A percentile compares a stretch with the other conserved stretches of the same genome.
phyloP scores from a whole-genome alignment of 1,140 invertebrate genomes.

The Danaus melanippus region DNA sequence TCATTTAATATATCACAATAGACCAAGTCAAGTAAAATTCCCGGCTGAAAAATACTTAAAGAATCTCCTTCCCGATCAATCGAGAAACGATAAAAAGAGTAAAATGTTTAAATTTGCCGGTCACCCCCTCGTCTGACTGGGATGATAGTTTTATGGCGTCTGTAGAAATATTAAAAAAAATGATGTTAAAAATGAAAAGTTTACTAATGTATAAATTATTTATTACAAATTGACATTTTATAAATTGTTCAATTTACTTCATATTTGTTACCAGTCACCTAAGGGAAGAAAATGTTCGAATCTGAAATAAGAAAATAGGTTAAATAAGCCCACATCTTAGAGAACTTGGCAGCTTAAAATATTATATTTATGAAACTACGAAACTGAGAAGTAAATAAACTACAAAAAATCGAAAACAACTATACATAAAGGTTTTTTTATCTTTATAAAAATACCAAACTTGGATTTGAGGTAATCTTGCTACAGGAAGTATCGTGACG shows the following conservation, averaged over 20 bases:
- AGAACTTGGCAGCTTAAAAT: no score
- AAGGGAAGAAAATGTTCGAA: conserved; percentile 16
- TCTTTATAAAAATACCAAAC: conserved; percentile 25
- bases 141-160: conserved; percentile 2
- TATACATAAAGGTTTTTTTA: no score
- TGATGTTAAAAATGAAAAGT: background rate
- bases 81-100: conserved; percentile 37
- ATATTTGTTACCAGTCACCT: conserved; percentile 7
- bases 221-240: conserved; percentile 7
- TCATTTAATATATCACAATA: conserved; percentile 7
- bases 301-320: conserved; percentile 18
- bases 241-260: conserved; percentile 5
- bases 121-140: conserved; percentile 27
- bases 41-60: conserved; percentile 27
- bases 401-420: no score
- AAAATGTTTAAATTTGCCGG: conserved; percentile 58
- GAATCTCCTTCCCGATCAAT: conserved; percentile 30
- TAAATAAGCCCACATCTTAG: no score
- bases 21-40: conserved; percentile 4
- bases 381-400: no score
- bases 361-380: no score
- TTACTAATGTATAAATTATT: background rate
- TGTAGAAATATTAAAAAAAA: conserved; percentile 4
- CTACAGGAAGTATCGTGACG: conserved; percentile 13
- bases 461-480: conserved; percentile 25